Conservation (phyloP, 2,888 invertebrate species). For the Hetaerina titia region DNA sequence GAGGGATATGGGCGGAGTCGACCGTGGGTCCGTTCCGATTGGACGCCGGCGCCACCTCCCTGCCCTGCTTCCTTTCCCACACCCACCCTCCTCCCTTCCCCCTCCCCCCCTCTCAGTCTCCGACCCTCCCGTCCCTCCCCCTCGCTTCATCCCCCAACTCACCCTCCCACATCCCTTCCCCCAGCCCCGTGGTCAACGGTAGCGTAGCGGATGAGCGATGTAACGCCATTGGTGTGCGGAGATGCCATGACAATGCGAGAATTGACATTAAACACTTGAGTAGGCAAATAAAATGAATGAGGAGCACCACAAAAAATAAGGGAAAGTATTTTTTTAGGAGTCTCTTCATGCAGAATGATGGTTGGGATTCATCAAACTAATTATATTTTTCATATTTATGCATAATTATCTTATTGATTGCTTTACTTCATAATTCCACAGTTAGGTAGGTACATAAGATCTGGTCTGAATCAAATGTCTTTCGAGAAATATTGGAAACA, state of each 20-base stretch:
- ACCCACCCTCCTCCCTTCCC: neutral
- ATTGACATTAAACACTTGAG: neutral
- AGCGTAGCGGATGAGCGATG: slow-evolving; percentile 46
- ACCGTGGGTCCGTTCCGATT: slow-evolving; percentile 41
- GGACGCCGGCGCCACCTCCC: slow-evolving; percentile 64
- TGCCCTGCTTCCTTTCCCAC: neutral
- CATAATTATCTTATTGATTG: neutral
- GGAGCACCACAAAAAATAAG: neutral
- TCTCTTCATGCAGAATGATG: too few relatives aligned
- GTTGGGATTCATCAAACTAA: too few relatives aligned
- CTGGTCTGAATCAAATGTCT: too few relatives aligned
- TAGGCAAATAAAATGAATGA: neutral
- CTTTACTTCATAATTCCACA: neutral
- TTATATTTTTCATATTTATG: too few relatives aligned
- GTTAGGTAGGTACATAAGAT: too few relatives aligned
- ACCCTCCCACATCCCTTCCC: neutral
- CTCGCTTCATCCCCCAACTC: neutral
- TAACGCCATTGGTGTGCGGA: slow-evolving; percentile 13
- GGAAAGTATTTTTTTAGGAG: neutral
- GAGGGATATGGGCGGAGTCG: neutral
- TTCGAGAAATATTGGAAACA: too few relatives aligned
- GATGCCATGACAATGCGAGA: slow-evolving; percentile 2
- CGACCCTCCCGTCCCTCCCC: neutral
- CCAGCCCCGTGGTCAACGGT: slow-evolving; percentile 45
- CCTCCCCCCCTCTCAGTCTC: neutral